These are phyloP conservation scores for Varanus komodoensis DNA, from an alignment of 2,113 vertebrate genomes.

Conservation along the genomic window DNA sequence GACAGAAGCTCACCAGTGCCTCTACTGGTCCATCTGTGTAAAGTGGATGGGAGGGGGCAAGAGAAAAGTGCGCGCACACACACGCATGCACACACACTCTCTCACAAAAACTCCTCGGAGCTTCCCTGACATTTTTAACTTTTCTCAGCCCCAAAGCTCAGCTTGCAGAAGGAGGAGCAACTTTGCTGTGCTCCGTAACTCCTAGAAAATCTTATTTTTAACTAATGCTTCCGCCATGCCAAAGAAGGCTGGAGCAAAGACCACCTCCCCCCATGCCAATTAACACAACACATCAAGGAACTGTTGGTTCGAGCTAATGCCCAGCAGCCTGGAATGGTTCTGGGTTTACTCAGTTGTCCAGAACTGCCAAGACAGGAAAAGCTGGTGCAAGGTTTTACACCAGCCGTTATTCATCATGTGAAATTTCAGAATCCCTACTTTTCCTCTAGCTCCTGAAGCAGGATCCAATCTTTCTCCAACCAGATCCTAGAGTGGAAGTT, in stretches of 20 bases:
- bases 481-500: too few species aligned
- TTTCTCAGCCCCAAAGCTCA: not conserved
- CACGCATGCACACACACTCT: not conserved
- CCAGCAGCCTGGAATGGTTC: not conserved
- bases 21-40: slow-evolving; percentile 8
- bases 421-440: not conserved
- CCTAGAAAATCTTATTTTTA: not conserved
- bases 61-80: not conserved
- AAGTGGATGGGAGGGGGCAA: not conserved
- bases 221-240: not conserved
- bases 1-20: slow-evolving; percentile 46
- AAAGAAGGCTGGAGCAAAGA: not conserved
- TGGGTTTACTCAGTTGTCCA: not conserved
- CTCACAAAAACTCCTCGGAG: not conserved
- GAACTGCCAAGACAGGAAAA: not conserved
- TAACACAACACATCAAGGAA: not conserved
- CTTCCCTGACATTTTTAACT: slow-evolving; percentile 31
- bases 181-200: not conserved
- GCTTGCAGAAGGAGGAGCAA: not conserved
- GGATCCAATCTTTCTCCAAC: not conserved
- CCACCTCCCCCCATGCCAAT: not conserved
- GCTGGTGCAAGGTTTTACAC: not conserved
- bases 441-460: not conserved
- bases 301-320: not conserved
- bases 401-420: not conserved